Evolutionary conservation across 2,113 vertebrate genomes (phyloP), one percentile per base, ranked within the genome.

Genomic region (Castor canadensis): DNA sequence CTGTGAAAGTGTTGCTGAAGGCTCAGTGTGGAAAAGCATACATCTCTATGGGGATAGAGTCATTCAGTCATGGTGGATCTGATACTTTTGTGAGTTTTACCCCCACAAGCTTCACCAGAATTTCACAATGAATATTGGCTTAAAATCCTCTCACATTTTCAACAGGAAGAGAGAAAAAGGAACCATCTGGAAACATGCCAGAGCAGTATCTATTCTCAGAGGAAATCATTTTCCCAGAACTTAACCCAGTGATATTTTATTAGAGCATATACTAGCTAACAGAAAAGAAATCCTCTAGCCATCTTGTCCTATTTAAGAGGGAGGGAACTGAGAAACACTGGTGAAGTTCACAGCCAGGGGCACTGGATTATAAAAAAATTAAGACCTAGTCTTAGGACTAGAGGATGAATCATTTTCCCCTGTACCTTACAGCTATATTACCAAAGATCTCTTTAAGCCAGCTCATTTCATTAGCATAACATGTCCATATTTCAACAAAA

Each of bases 161-260:
- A 3, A 1, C 24, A 49, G 28, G 5, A 1, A 56, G 3, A 32
- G 6, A 3, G 1, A 2, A 12, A 75, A 49, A 95, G 6, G 38
- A 67, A 82, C 6, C 2, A 45, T 45, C 64, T 79, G n/a, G 54
- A 80, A 87, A 80, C 81, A 45, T 4, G 10, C 20, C 32, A 30
- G 9, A 49, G 1, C 1, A 40, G n/a, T n/a, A n/a, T n/a, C n/a
- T n/a, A n/a, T n/a, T 15, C 20, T 66, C 7, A 52, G 28, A 67
- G 38, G 32, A 79, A 71, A 69, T 28, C 24, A 56, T n/a, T 82
- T 67, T 24, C 3, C 2, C 28, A 10, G 19, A 49, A 9, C 0
- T 30, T 88, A 60, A 58, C 1, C 52, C 45, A 5, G 24, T 66
- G 45, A 16, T 32, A 43, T 16, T 93, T 60, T 58, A 17, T 19